Evolutionary conservation across 1,140 invertebrate genomes (phyloP), one percentile per base, ranked within the genome.

Genomic region (Ceratosolen solmsi): DNA sequence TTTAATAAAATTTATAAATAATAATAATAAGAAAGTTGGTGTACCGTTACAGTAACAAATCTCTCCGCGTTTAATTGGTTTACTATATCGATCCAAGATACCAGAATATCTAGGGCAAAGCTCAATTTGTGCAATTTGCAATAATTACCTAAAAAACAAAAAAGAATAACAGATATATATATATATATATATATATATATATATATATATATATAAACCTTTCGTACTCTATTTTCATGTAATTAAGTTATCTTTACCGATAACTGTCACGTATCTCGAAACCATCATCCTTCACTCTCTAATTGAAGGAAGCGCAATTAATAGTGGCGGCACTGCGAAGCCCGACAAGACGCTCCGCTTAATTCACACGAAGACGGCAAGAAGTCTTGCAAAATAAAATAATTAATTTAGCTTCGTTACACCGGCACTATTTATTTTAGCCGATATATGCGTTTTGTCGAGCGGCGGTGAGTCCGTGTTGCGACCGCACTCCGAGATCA

Each of bases 391-490:
- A 38, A 68, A 38, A 68, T 68, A n/a, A 68, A 38, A 68, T 68
- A n/a, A 68, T 68, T 68, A 68, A n/a, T 22, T 68, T 68, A n/a
- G 36, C 20, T 68, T 68, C 63, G 7, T 68, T 38, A 38, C 36
- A n/a, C n/a, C 7, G 5, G 8, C 33, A 8, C 36, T 7, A 9
- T 68, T 38, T 33, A n/a, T 38, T 38, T 38, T 33, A 20, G 4
- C 4, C 51, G 20, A 22, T 7, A 30, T 30, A 33, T 3, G 15
- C 13, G 15, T 13, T n/a, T n/a, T 33, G 20, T 17, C 4, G 27
- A 22, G 17, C 30, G 13, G 1, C 30, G 63, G 1, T 4, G 15
- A 36, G 33, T 38, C 22, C 9, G 51, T n/a, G n/a, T n/a, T n/a
- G n/a, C n/a, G n/a, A n/a, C 51, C 20, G 2, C 51, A 54, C 51